Conservation (phyloP, 2,888 invertebrate species). For the Agrotis exclamationis region DNA sequence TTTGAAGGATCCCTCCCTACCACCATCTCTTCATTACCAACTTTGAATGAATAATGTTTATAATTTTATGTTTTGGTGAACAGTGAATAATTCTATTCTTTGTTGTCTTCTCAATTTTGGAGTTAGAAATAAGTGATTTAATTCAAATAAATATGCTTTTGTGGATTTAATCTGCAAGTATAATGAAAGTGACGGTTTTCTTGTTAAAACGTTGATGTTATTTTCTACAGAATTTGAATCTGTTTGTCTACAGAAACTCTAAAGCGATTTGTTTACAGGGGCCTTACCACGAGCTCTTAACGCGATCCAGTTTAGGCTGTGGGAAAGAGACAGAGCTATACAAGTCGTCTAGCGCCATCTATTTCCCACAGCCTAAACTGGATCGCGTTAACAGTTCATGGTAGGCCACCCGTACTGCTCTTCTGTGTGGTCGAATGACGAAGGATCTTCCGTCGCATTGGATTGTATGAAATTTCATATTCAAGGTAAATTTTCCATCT, state of each 20-base stretch:
- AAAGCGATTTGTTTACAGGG: too few relatives aligned
- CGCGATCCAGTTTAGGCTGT: too few relatives aligned
- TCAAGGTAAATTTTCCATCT: too few relatives aligned
- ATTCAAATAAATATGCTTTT: slow-evolving; percentile 57
- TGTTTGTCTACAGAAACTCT: background rate
- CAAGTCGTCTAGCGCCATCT: too few relatives aligned
- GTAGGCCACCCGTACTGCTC: too few relatives aligned
- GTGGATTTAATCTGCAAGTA: slow-evolving; percentile 2
- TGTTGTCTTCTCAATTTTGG: slow-evolving; percentile 48
- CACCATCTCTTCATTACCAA: slow-evolving; percentile 58
- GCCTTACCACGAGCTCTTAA: too few relatives aligned
- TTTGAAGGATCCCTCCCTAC: slow-evolving; percentile 55
- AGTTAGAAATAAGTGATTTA: slow-evolving; percentile 58
- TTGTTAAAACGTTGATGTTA: background rate
- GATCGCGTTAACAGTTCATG: too few relatives aligned
- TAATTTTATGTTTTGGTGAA: slow-evolving; percentile 65
- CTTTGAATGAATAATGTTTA: slow-evolving; percentile 66
- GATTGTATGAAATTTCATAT: too few relatives aligned
- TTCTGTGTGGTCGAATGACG: too few relatives aligned
- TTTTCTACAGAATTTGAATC: background rate
- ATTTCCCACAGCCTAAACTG: too few relatives aligned
- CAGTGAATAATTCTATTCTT: slow-evolving; percentile 61
- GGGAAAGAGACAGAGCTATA: too few relatives aligned
- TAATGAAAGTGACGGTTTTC: background rate
- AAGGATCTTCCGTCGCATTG: too few relatives aligned